Evolutionary conservation across 2,797 vertebrate genomes (phyloP).

Genomic region (Dipus sagitta): DNA sequence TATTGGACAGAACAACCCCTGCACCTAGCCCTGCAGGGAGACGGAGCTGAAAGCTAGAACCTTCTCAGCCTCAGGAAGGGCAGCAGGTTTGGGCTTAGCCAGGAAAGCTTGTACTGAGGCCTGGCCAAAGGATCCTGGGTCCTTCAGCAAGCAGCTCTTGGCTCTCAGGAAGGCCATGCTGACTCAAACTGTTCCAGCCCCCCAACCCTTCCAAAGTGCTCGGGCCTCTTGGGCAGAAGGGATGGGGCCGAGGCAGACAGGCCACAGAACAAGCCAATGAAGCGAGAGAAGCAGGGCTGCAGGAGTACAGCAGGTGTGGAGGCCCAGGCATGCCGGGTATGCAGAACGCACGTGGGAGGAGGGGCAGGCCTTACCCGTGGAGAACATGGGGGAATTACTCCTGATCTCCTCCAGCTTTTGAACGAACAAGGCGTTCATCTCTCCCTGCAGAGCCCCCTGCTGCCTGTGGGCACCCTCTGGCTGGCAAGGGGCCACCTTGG

Average conservation of each 20-base stretch:
- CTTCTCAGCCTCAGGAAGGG: neutral
- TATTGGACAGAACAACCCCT: neutral
- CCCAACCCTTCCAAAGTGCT: neutral
- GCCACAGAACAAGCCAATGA: neutral
- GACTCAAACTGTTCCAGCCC: no score
- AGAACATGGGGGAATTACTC: conserved; percentile 96
- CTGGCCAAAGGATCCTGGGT: neutral
- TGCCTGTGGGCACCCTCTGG: conserved; percentile 92
- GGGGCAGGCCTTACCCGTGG: conserved; percentile 93
- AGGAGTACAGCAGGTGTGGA: neutral
- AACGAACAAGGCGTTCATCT: conserved; percentile 97
- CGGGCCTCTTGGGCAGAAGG: neutral
- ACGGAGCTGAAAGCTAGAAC: neutral
- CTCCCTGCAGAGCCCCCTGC: conserved; percentile 95
- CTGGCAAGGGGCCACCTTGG: conserved; percentile 87
- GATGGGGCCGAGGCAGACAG: neutral
- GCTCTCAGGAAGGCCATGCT: neutral
- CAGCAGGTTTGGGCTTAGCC: neutral
- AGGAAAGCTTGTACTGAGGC: neutral
- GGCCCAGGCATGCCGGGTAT: conserved; percentile 58
- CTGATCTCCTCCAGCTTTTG: conserved; percentile 98
- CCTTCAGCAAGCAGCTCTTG: neutral
- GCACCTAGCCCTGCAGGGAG: neutral
- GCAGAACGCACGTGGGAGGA: neutral
- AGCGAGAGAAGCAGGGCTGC: neutral